Conservation (phyloP, 2,888 invertebrate species). For the Bombyx huttoni region DNA sequence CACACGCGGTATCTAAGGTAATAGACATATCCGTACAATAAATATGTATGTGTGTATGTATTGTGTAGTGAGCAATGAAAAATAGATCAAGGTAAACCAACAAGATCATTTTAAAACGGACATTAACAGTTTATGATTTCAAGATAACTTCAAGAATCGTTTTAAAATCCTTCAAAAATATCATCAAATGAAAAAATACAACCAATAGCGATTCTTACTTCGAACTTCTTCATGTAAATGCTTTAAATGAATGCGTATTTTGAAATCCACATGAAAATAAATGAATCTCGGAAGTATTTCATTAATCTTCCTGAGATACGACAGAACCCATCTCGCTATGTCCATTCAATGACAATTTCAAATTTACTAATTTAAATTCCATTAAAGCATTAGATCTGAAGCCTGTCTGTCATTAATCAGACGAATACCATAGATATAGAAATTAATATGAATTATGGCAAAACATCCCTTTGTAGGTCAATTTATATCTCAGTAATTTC, state of each 20-base stretch:
- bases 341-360: constrained; percentile 1
- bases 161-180: no score
- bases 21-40: no score
- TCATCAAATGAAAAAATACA: no score
- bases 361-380: constrained; percentile 1
- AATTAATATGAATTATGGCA: neutral
- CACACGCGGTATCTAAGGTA: no score
- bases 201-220: no score
- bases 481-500: neutral
- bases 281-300: neutral
- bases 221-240: neutral
- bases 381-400: neutral
- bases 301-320: neutral
- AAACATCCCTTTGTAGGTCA: neutral
- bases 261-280: neutral
- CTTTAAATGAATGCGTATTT: neutral
- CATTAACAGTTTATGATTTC: no score
- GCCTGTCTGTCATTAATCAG: neutral
- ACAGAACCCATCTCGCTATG: neutral
- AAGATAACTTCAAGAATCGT: no score
- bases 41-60: no score
- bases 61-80: no score
- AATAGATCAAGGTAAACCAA: no score
- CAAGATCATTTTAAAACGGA: no score
- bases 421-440: neutral